Base-by-base conservation (phyloP, 2,113 vertebrate species). In the Tamias sibiricus region DNA sequence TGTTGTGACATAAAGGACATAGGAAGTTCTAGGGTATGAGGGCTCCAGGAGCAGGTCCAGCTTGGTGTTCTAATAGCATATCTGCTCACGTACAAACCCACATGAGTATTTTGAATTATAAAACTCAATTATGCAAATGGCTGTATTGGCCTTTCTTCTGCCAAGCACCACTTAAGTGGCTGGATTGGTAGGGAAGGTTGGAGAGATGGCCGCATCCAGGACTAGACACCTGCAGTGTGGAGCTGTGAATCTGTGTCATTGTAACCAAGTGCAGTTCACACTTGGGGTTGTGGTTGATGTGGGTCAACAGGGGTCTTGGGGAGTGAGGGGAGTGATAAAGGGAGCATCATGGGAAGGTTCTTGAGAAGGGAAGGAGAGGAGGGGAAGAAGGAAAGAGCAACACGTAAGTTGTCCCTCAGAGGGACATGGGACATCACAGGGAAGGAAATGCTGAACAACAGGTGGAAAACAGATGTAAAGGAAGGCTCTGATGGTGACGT, bases 241-340 rank as follows among this genome's bases (percentile, higher is more conserved):
- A 47, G 44, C 32, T 26, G 37, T 2, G 12, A 0, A 14, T n/a
- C 66, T 10, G 0, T 75, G 22, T 32, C 40, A 1, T 22, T 37
- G 76, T 30, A 68, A 40, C 19, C 75, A 40, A 4, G 24, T 32
- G 37, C 16, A 26, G 12, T 14, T 57, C 49, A 28, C 16, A 9
- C 17, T 40, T 40, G 13, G 32, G 80, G 64, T 54, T 87, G 14
- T 40, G 10, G 32, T 42, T 54, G 42, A 3, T 57, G 42, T 66
- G n/a, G 10, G 3, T 24, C 14, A 22, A 24, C 19, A 71, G 68
- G 85, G 49, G 11, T 40, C 59, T 47, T 19, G 42, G 66, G 72
- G 54, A 66, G 66, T 66, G 54, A 66, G 37, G 62, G 77, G 47
- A 47, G 20, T 40, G 52, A 24, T 47, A 5, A n/a, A 42, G 26